Base-by-base conservation (phyloP, 2,888 invertebrate genomes). In the Drosophila tanythrix region DNA sequence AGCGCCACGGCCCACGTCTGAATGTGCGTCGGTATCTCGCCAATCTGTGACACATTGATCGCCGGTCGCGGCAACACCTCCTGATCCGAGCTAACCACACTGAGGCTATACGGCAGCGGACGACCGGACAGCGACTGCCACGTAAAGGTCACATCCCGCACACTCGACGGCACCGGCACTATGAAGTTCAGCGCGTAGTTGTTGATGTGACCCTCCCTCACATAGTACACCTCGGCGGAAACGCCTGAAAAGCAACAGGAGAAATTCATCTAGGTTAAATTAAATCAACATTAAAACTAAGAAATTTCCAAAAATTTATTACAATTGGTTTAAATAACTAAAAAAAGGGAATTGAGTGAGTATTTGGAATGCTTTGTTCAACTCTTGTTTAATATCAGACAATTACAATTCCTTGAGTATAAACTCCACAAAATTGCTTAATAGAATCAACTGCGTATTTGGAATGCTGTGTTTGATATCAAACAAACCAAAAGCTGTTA, bases 181-280 rank as follows among this genome's bases (percentile, higher is more conserved):
- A 96, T 95, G 93, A 98, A 99, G 93, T 97, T 96, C 77, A 98
- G 94, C 7, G 98, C 98, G 92, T 98, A 98, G 91, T 96, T 96
- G 94, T 98, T 98, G 92, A 98, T 95, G 91, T 96, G 96, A 3
- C 98, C 98, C 89, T 98, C 97, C 68, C 97, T 94, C 48, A 98
- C 98, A 93, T 98, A 98, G 94, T 96, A 98, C 80, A 98, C 94
- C 93, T 98, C 97, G 11, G 97, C 97, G 61, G 96, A 95, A 81
- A 98, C 94, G 92, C 98, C 98, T 98, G 94, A 1, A 83, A 87
- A 10, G 1, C 7, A 65, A 40, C 53, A n/a, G n/a, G 7, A 18
- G 6, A 51, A 46, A 18, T 2, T 8, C 1, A 27, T 15, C 3
- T 25, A 10, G 7, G 13, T 33, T 33, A 33, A 33, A 33, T 33